Base-by-base conservation (phyloP, 2,113 vertebrate genomes). In the Herpetotheres cachinnans region DNA sequence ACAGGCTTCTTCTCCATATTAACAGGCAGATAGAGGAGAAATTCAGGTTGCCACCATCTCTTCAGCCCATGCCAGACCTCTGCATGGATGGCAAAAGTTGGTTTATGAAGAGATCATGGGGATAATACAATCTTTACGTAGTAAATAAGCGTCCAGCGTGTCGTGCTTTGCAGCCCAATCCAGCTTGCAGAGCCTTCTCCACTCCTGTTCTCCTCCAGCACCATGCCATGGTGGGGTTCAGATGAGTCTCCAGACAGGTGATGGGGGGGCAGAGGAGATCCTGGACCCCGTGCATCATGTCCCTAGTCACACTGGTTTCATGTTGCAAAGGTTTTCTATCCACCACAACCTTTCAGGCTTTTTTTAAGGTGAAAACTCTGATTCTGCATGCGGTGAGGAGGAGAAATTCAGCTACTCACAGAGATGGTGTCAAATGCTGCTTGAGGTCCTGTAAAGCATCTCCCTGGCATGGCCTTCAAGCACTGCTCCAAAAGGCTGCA, bases 261-360 rank as follows among this genome's bases (percentile, higher is more conserved):
- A 40, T 0, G 1, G 26, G 1, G 11, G 16, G 6, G 4, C 2
- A 11, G 11, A 71, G 58, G 30, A 55, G 52, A 72, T 34, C 71
- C 16, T 66, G 52, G 78, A 36, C 32, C 24, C n/a, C 1, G 0
- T 19, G 26, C 18, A 54, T 36, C 21, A 11, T 2, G 19, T 44
- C 30, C 58, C 24, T 30, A 9, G 16, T 19, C 46, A 7, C 5
- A 14, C 16, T 8, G n/a, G 34, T 25, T 74, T 30, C 5, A 2
- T 6, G 46, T n/a, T 29, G 34, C 59, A 8, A 79, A 63, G 36
- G 6, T 74, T 56, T 83, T 69, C 50, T 49, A 29, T 15, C 27
- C 40, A 16, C 44, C 1, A 2, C 7, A 26, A 24, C 29, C 62
- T 13, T 54, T 20, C 16, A 34, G 30, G 21, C 13, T 71, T 61